Evolutionary conservation across 2,888 invertebrate species (phyloP), one percentile per base, ranked within the genome.

Genomic region (Callyntrura sp.): DNA sequence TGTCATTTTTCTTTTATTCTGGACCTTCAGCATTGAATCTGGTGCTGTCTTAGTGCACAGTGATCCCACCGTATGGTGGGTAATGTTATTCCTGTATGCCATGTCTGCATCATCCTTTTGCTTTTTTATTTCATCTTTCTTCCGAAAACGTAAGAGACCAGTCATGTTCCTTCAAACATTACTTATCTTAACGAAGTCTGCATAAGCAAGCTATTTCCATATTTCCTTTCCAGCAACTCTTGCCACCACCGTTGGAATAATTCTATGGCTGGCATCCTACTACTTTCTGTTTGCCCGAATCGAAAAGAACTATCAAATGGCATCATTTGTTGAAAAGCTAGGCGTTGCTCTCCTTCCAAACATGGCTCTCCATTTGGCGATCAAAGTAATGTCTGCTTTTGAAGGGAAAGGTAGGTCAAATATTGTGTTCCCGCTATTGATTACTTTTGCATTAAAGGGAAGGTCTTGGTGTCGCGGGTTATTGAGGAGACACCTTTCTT

Each of bases 71-170:
- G 84, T 93, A 57, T 93, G 92, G 92, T 94, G 94, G 91, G 78
- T 95, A 2, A 95, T 95, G 87, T 93, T 95, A 1, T 83, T 95
- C 57, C 85, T 94, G 9, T 95, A 95, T 92, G 92, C 94, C 17
- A 92, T 94, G 4, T 93, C 94, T 4, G 94, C 94, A 5, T 94
- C 95, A 20, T 91, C 93, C 1, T 95, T 95, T 93, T 94, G 94
- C 88, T 95, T 95, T 93, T 93, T 94, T 28, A 91, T 95, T 55
- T 94, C 95, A 12, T 76, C 88, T 2, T 84, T 84, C 14, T 78
- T 76, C 55, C 45, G 43, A 35, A 88, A 43, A 60, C 84, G 84
- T 84, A 84, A 76, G 51, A 12, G 0, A 1, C 17, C 35, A 35
- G 35, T 17, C 11, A 28, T 65, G 2, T 11, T 20, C 60, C 20